Percentiles rank a stretch among this genome's conserved stretches.
Evolutionary conservation across 2,888 invertebrate genomes (phyloP).

Genomic region (Eudemis profundana): DNA sequence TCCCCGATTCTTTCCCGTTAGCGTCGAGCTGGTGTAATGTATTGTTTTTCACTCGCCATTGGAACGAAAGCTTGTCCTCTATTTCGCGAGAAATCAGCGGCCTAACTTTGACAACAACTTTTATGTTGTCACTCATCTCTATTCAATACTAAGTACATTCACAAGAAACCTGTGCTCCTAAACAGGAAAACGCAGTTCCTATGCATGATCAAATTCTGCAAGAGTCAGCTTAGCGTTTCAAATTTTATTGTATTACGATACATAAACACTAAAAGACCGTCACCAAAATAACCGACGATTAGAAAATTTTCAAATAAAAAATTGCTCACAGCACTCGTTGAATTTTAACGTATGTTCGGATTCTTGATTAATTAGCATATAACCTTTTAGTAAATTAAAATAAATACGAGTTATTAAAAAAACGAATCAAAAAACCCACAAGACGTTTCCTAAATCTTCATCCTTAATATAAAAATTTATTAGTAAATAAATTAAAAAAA

Average conservation of each 20-base stretch:
- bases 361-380: conserved; percentile 9
- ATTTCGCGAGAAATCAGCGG: conserved; percentile 88
- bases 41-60: conserved; percentile 87
- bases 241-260: conserved; percentile 21
- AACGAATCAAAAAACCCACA: no score
- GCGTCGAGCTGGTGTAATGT: conserved; percentile 85
- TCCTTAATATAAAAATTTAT: no score
- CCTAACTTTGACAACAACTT: conserved; percentile 91
- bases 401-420: no score
- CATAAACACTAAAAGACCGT: conserved; percentile 33
- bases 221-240: conserved; percentile 27
- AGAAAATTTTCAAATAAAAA: conserved; percentile 42
- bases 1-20: conserved; percentile 70
- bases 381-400: no score
- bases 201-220: conserved; percentile 22
- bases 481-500: no score
- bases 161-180: conserved; percentile 28
- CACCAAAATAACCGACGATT: conserved; percentile 53
- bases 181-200: conserved; percentile 5
- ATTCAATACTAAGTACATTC: conserved; percentile 50
- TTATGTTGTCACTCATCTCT: conserved; percentile 88
- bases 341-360: conserved; percentile 15
- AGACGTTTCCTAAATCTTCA: no score
- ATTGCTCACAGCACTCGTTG: conserved; percentile 18
- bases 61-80: conserved; percentile 81